A percentile compares a stretch with the other conserved stretches of the same genome.
These are phyloP conservation scores for Ellobium chinense DNA, from an alignment of 2,888 invertebrate species.

Conservation along the genomic window DNA sequence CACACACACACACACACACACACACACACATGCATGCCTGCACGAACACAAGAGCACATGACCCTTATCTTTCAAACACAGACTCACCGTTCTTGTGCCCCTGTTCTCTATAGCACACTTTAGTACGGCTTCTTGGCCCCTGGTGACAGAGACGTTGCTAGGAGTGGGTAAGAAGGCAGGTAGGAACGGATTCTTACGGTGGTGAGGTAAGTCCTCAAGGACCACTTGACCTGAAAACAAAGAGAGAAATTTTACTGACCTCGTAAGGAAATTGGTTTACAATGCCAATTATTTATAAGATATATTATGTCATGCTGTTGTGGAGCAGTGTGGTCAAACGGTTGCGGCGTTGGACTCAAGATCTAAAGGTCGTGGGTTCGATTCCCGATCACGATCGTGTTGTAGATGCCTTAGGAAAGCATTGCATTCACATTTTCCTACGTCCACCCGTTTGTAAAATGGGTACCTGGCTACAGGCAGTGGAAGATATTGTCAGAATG, in stretches of 20 bases:
- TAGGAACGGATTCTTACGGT: constrained; percentile 43
- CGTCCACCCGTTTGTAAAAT: too few relatives aligned
- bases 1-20: neutral
- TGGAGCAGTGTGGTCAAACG: too few relatives aligned
- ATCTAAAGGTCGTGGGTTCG: too few relatives aligned
- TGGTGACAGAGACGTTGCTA: constrained; percentile 56
- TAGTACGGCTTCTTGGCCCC: constrained; percentile 60
- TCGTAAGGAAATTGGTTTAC: too few relatives aligned
- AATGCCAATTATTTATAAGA: neutral
- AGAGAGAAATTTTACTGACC: too few relatives aligned
- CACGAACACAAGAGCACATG: neutral
- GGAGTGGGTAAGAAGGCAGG: constrained; percentile 54
- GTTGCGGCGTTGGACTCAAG: too few relatives aligned
- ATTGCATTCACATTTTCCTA: too few relatives aligned
- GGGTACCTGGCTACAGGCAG: too few relatives aligned
- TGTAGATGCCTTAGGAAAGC: too few relatives aligned
- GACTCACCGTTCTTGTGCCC: constrained; percentile 63
- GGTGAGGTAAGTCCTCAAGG: constrained; percentile 9
- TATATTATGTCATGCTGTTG: too few relatives aligned
- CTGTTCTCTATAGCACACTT: constrained; percentile 61
- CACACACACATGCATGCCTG: neutral
- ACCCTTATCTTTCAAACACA: neutral
- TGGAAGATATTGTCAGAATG: too few relatives aligned
- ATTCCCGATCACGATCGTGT: too few relatives aligned
- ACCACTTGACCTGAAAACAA: constrained; percentile 13